Conservation (phyloP, 2,113 vertebrate species). For the Delphinus delphis region DNA sequence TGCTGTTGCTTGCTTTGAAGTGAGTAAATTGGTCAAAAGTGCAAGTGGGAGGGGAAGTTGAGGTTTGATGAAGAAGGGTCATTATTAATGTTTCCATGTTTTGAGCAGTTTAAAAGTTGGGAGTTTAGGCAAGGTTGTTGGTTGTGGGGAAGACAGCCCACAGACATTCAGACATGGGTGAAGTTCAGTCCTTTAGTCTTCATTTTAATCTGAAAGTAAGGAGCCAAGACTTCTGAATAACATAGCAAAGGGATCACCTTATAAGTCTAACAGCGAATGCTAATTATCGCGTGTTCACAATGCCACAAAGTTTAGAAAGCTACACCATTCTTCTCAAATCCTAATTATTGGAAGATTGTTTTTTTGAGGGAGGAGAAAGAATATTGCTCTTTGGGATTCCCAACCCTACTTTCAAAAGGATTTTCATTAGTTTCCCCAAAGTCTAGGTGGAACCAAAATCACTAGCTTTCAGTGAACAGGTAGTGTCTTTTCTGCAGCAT, state of each 20-base stretch:
- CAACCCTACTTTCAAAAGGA: background rate
- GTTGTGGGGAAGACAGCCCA: slow-evolving; percentile 68
- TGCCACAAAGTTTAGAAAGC: background rate
- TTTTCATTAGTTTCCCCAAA: background rate
- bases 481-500: background rate
- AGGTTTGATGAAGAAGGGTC: slow-evolving; percentile 66
- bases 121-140: slow-evolving; percentile 54
- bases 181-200: slow-evolving; percentile 65
- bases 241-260: slow-evolving; percentile 22
- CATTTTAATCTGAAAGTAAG: slow-evolving; percentile 63
- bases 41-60: slow-evolving; percentile 52
- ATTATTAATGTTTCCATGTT: slow-evolving; percentile 74
- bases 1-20: slow-evolving; percentile 60
- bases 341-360: background rate
- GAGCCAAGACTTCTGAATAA: slow-evolving; percentile 54
- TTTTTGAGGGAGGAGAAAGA: background rate
- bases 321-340: background rate
- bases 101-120: slow-evolving; percentile 71
- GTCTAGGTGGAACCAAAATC: background rate
- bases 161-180: slow-evolving; percentile 59
- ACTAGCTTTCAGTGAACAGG: background rate
- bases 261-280: background rate
- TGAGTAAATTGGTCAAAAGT: slow-evolving; percentile 58
- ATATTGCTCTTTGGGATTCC: background rate
- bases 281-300: background rate